These are phyloP conservation scores for Deilephila elpenor DNA, from an alignment of 2,888 invertebrate species.

Conservation along the genomic window DNA sequence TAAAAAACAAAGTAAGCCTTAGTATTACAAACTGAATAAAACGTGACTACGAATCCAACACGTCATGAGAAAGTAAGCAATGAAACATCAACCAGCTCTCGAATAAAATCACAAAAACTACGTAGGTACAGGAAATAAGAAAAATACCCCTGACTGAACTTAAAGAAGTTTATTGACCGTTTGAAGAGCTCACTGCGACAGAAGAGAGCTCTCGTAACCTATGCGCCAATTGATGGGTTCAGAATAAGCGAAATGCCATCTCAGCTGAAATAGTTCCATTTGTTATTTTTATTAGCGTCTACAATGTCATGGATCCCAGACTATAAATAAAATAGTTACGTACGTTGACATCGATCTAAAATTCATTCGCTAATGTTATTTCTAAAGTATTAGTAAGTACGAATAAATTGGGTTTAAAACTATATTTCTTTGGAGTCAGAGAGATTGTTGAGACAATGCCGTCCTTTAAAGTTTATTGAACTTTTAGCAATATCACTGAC, in stretches of 20 bases:
- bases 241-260: constrained; percentile 25
- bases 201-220: constrained; percentile 9
- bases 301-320: not conserved
- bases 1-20: too few species aligned
- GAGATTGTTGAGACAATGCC: too few species aligned
- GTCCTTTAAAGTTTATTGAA: too few species aligned
- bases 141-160: constrained; percentile 13
- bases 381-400: too few species aligned
- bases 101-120: constrained; percentile 4
- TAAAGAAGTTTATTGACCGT: constrained; percentile 28
- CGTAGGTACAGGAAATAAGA: constrained; percentile 13
- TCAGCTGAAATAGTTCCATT: constrained; percentile 6
- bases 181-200: constrained; percentile 18
- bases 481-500: too few species aligned
- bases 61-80: not conserved
- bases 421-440: too few species aligned
- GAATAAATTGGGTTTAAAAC: too few species aligned
- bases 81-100: not conserved
- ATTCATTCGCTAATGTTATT: too few species aligned
- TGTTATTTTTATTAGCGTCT: not conserved
- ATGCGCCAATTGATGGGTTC: constrained; percentile 27
- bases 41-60: not conserved
- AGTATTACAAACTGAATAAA: not conserved
- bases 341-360: too few species aligned
- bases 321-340: too few species aligned